phyloP scores from a whole-genome alignment of 2,113 vertebrate species.

The Aplodontia rufa region DNA sequence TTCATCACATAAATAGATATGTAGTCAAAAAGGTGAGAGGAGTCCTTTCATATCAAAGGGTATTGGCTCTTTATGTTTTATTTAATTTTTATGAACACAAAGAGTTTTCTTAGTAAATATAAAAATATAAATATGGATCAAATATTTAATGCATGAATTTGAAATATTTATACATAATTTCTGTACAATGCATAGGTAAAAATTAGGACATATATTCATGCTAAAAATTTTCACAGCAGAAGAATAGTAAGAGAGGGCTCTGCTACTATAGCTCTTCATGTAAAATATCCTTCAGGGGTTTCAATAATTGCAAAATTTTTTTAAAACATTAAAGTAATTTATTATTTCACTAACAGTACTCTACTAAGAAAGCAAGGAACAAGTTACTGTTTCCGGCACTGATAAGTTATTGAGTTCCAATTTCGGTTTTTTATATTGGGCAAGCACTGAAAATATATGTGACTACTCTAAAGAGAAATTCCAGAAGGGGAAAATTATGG shows the following conservation, averaged over 20 bases:
- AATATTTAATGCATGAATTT: no score
- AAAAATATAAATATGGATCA: background rate
- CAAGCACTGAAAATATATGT: background rate
- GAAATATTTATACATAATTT: no score
- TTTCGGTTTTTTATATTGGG: background rate
- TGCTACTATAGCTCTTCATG: background rate
- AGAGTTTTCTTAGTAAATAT: background rate
- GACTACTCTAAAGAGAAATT: background rate
- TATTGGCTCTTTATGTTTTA: background rate
- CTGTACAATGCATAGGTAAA: background rate
- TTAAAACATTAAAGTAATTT: background rate
- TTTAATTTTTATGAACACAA: background rate
- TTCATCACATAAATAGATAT: background rate
- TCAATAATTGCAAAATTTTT: background rate
- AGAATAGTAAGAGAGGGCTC: background rate
- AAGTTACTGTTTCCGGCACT: background rate
- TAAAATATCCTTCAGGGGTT: background rate
- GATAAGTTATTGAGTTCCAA: background rate
- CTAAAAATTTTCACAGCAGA: background rate
- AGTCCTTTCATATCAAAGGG: background rate
- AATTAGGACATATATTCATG: background rate
- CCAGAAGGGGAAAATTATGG: background rate
- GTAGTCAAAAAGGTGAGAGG: background rate
- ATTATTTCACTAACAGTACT: background rate
- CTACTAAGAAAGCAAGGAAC: background rate